A percentile compares a stretch with the other conserved stretches of the same genome.
These are phyloP conservation scores for Drosophila biarmipes DNA, from an alignment of 1,140 invertebrate genomes.

Conservation along the genomic window DNA sequence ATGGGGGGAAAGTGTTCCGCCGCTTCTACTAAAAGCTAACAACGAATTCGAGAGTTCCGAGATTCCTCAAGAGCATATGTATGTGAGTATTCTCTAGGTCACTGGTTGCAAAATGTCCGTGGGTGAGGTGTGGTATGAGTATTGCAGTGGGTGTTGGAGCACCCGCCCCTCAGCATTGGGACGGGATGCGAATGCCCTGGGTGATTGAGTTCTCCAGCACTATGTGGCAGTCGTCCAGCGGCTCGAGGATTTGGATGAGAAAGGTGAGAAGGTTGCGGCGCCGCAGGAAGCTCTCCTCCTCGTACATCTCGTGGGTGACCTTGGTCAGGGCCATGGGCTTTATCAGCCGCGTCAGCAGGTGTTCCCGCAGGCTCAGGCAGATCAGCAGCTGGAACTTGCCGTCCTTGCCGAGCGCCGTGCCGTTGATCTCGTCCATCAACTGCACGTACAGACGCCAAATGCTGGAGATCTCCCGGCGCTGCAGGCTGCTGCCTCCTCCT, in stretches of 20 bases:
- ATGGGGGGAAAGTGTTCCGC: slow-evolving; percentile 24
- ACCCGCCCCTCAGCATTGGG: slow-evolving; percentile 74
- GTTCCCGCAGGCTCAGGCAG: slow-evolving; percentile 94
- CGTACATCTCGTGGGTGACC: slow-evolving; percentile 96
- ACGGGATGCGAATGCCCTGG: slow-evolving; percentile 95
- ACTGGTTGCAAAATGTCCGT: slow-evolving; percentile 77
- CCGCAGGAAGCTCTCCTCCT: slow-evolving; percentile 96
- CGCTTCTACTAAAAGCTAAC: slow-evolving; percentile 58
- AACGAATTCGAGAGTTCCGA: slow-evolving; percentile 70
- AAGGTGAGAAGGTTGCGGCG: slow-evolving; percentile 94
- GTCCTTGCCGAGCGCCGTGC: slow-evolving; percentile 96
- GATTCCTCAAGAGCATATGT: slow-evolving; percentile 72
- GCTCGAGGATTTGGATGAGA: slow-evolving; percentile 95
- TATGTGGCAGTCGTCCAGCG: slow-evolving; percentile 96
- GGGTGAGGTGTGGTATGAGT: slow-evolving; percentile 32
- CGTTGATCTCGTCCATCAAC: slow-evolving; percentile 93
- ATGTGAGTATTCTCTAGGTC: slow-evolving; percentile 79
- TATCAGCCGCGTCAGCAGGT: slow-evolving; percentile 95
- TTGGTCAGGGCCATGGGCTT: slow-evolving; percentile 93
- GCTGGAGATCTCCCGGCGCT: slow-evolving; percentile 87
- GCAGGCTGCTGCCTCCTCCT: slow-evolving; percentile 81
- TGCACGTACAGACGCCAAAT: slow-evolving; percentile 92
- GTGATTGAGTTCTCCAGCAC: slow-evolving; percentile 97
- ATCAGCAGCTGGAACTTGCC: slow-evolving; percentile 99
- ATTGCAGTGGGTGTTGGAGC: neutral